phyloP scores from a whole-genome alignment of 2,888 invertebrate species.

The Cheilosia grossa region DNA sequence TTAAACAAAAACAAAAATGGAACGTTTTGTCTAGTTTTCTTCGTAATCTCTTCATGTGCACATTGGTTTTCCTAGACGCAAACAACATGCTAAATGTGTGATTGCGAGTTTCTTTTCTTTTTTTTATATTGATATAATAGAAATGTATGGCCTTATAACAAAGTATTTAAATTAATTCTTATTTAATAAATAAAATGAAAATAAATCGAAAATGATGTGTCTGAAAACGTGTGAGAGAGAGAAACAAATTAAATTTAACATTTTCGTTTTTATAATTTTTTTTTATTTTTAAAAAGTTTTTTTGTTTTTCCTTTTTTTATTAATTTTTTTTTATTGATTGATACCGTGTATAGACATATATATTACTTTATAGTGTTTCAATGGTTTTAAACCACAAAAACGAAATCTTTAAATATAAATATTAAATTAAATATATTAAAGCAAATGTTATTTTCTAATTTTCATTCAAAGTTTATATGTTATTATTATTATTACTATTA shows the following conservation, averaged over 20 bases:
- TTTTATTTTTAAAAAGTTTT: constrained; percentile 30
- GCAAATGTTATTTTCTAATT: constrained; percentile 73
- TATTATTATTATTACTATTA: constrained; percentile 33
- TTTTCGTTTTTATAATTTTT: constrained; percentile 54
- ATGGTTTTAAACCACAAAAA: constrained; percentile 68
- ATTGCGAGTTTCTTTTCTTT: constrained; percentile 37
- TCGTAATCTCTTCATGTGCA: constrained; percentile 54
- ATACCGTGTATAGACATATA: constrained; percentile 67
- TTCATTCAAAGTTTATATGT: constrained; percentile 49
- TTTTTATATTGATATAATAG: constrained; percentile 60
- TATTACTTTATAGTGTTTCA: constrained; percentile 68
- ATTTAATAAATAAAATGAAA: constrained; percentile 51
- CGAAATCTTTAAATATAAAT: constrained; percentile 61
- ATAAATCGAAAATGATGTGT: constrained; percentile 27
- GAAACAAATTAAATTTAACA: constrained; percentile 43
- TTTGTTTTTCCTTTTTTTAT: constrained; percentile 39
- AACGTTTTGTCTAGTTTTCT: constrained; percentile 33
- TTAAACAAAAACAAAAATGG: constrained; percentile 25
- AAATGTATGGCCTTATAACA: constrained; percentile 75
- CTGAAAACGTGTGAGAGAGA: constrained; percentile 24
- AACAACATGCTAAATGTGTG: constrained; percentile 49
- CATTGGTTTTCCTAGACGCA: constrained; percentile 41
- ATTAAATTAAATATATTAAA: constrained; percentile 73
- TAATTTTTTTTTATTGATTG: constrained; percentile 52
- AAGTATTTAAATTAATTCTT: constrained; percentile 75